Percentiles rank a stretch among this genome's conserved stretches.
These are phyloP conservation scores for Oncorhynchus gorbuscha DNA, from an alignment of 2,113 vertebrate genomes.

Conservation along the genomic window DNA sequence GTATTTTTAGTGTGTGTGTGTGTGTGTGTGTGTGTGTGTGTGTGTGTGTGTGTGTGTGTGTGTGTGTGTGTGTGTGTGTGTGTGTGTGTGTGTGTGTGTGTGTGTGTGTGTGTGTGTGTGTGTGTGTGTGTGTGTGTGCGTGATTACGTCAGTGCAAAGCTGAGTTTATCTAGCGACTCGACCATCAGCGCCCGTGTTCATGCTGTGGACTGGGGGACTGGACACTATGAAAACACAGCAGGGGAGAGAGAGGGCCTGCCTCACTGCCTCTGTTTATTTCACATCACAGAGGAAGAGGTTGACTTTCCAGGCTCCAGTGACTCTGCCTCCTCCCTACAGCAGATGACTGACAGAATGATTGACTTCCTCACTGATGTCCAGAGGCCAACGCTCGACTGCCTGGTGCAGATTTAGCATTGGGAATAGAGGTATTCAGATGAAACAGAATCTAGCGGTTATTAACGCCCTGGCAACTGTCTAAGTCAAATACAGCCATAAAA, in stretches of 20 bases:
- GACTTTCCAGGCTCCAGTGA: conserved; percentile 30
- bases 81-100: neutral
- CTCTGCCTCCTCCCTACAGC: conserved; percentile 16
- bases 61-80: neutral
- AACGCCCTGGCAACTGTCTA: neutral
- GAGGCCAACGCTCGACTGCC: neutral
- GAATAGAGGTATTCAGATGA: neutral
- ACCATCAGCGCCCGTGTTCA: conserved; percentile 39
- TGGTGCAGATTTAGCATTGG: neutral
- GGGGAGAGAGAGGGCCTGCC: conserved; percentile 7
- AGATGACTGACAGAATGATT: conserved; percentile 46
- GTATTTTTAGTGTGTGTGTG: neutral
- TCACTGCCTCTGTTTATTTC: conserved; percentile 39
- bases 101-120: neutral
- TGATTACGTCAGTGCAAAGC: neutral
- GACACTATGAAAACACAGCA: conserved; percentile 39
- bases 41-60: neutral
- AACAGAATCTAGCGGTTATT: neutral
- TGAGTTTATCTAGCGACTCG: conserved; percentile 12
- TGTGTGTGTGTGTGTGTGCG: neutral
- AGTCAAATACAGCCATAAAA: neutral
- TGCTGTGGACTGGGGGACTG: conserved; percentile 20
- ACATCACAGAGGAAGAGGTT: conserved; percentile 28
- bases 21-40: neutral
- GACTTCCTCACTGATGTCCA: conserved; percentile 15